A percentile compares a stretch with the other conserved stretches of the same genome.
Evolutionary conservation across 2,797 vertebrate species (phyloP).

Genomic region (Silurus aristotelis): DNA sequence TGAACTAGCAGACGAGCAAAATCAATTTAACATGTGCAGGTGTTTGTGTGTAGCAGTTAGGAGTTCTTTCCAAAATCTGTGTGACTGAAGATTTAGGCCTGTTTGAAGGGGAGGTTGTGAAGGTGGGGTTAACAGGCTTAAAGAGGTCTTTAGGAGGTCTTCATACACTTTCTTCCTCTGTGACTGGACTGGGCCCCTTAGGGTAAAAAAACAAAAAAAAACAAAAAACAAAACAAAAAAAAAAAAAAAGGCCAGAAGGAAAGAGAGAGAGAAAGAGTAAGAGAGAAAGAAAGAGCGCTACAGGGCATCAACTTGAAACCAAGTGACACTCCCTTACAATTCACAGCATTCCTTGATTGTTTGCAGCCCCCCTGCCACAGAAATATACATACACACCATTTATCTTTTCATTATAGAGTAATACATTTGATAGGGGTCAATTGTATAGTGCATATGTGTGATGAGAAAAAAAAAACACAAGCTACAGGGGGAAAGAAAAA

Average conservation of each 20-base stretch:
- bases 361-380: neutral
- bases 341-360: conserved; percentile 40
- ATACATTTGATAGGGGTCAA: conserved; percentile 28
- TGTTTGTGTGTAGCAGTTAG: neutral
- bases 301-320: conserved; percentile 12
- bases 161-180: conserved; percentile 7
- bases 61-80: neutral
- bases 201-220: neutral
- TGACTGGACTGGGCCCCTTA: conserved; percentile 12
- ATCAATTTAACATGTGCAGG: neutral
- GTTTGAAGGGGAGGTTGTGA: neutral
- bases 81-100: neutral
- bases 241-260: neutral
- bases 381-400: conserved; percentile 24
- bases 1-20: neutral
- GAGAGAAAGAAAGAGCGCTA: neutral
- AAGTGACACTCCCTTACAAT: conserved; percentile 20
- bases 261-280: conserved; percentile 5
- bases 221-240: too few species aligned
- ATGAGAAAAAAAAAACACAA: conserved; percentile 34
- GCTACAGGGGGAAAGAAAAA: neutral
- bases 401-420: neutral
- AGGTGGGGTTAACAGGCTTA: neutral
- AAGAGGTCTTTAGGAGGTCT: conserved; percentile 4
- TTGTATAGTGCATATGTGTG: conserved; percentile 25